phyloP scores from a whole-genome alignment of 2,797 vertebrate genomes.

The Chloroceryle inda region DNA sequence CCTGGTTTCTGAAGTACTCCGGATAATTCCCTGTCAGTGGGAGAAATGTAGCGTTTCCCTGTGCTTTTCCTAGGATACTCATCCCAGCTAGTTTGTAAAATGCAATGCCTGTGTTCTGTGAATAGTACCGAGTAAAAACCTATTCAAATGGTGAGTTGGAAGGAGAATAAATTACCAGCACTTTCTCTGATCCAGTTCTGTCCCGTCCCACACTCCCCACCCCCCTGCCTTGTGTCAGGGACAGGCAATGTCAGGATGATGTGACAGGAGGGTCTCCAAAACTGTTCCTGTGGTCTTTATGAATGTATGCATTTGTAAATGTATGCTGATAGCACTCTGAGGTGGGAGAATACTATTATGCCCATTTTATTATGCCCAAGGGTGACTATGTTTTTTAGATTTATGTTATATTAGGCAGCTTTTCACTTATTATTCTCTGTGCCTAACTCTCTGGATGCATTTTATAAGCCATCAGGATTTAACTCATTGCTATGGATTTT shows the following conservation, averaged over 20 bases:
- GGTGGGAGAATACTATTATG: slow-evolving; percentile 45
- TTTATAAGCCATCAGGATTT: slow-evolving; percentile 65
- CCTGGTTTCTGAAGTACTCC: background rate
- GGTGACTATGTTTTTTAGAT: slow-evolving; percentile 58
- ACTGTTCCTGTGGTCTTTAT: background rate
- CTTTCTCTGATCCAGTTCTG: background rate
- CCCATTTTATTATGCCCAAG: slow-evolving; percentile 65
- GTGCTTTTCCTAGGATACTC: background rate
- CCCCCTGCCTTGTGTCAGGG: accelerated
- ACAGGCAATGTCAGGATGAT: background rate
- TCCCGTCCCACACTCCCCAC: accelerated
- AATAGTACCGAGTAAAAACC: background rate
- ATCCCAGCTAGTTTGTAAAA: background rate
- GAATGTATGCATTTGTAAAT: slow-evolving; percentile 40
- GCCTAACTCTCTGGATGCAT: slow-evolving; percentile 56
- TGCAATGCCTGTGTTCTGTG: background rate
- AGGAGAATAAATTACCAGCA: background rate
- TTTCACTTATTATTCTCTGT: slow-evolving; percentile 70
- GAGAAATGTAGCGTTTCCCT: background rate
- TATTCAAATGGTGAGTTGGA: background rate
- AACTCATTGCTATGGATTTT: slow-evolving; percentile 56
- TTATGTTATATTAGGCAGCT: slow-evolving; percentile 68
- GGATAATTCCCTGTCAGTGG: background rate
- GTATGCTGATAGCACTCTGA: slow-evolving; percentile 43
- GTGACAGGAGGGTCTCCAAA: background rate